Base-by-base conservation (phyloP, 2,113 vertebrate genomes). In the Peromyscus polionotus region DNA sequence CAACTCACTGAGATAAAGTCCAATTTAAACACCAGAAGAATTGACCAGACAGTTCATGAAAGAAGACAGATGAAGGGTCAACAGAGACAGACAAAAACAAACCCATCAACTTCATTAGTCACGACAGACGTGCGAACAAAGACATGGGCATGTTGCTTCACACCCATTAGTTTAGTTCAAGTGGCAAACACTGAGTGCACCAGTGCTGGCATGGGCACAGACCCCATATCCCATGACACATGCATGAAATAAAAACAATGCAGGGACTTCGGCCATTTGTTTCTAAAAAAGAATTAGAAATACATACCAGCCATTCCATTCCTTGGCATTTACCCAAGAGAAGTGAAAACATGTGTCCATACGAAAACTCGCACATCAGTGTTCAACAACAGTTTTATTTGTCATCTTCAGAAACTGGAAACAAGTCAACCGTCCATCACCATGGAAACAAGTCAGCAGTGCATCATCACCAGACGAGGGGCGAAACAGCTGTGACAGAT, bases 241-340 rank as follows among this genome's bases (percentile, higher is more conserved):
- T 9, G 7, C 31, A 11, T 22, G 13, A 26, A 77, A 45, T 42
- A 76, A 61, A 63, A 45, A 22, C 57, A 75, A 63, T 36, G 9
- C 12, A 36, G 42, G 22, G n/a, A 79, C 73, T 79, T 79, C 7
- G 31, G 42, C 59, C 45, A 48, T 79, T 79, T 90, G 88, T 65
- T 77, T 61, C 61, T 42, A 65, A n/a, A 90, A 70, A 20, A 67
- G 59, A 63, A 48, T 51, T 51, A 90, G 63, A 67, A 22, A 17
- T n/a, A 67, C 88, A 90, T 79, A 68, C 57, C 72, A 91, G 76
- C 6, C 63, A 80, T 75, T 96, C 24, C 3, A 51, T 59, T 70
- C 45, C 39, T 75, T 57, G 80, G 81, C 19, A 88, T 93, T 96
- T 96, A 80, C 28, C 91, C 24, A 65, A 59, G 72, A 95, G 77